Evolutionary conservation across 1,140 invertebrate species (phyloP), one percentile per base, ranked within the genome.

Genomic region (Kradibia gibbosae): DNA sequence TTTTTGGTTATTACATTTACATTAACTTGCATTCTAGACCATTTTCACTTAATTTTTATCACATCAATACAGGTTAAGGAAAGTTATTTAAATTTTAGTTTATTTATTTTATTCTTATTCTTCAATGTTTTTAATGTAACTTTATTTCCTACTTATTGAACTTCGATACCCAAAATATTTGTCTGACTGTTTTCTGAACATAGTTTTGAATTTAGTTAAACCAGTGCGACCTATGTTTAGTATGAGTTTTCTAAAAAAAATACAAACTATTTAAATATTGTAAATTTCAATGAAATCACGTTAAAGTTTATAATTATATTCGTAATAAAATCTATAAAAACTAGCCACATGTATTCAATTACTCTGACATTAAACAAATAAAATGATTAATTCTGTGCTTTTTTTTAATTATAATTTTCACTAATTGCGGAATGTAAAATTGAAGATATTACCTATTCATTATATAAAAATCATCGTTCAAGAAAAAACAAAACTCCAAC

Each of bases 161-260:
- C 60, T 65, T 15, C 34, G 36, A 28, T 65, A 34, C 36, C 60
- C 2, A 65, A 36, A 65, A 34, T 65, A 17, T 65, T 65, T 65
- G 60, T 34, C 31, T 36, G 60, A 34, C 60, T 65, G 60, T 20
- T 65, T 65, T 65, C 60, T 65, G 34, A 65, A 65, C 60, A 36
- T 65, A 34, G 28, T 65, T 65, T 15, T 34, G 31, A 65, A 65
- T 65, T 65, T 65, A 34, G 22, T 34, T n/a, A n/a, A n/a, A 65
- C 11, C 60, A 20, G 60, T 36, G 28, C 10, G 10, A 65, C 17
- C 10, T 10, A 34, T n/a, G n/a, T n/a, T n/a, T n/a, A 65, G 36
- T 34, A 34, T 65, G 28, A 4, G 11, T 65, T 36, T 36, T 36
- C 5, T 65, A 65, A 65, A 65, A 65, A 65, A 3, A 65, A 65